Evolutionary conservation across 2,113 vertebrate species (phyloP), one percentile per base, ranked within the genome.

Genomic region (Hylia prasina): DNA sequence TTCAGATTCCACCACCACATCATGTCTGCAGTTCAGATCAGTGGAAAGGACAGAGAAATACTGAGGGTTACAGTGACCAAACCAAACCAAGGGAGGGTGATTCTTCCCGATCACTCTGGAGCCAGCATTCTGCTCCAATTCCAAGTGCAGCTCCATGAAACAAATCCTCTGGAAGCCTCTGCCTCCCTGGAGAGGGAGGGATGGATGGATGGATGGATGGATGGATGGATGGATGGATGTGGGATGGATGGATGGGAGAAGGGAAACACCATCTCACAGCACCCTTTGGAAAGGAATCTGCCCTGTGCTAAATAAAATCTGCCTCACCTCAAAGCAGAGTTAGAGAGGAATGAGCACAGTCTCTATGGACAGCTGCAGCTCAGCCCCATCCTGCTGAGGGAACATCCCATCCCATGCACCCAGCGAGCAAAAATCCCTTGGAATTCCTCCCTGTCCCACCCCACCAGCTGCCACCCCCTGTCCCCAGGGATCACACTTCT

Each of bases 361-460:
- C 50, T 24, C 0, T 4, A 9, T 11, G 1, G 5, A 39, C 4
- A 12, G 2, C 17, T 18, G 39, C 64, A 28, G 24, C 42, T 57
- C 0, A 0, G 63, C 25, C 13, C 1, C 42, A 22, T 47, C 12
- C 25, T 0, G 0, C 40, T 24, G 16, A 57, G 31, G 53, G 22
- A 1, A 56, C 11, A 15, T 5, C 28, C 28, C 5, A 6, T 24
- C 22, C 79, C 5, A 0, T 1, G 16, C 21, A 11, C 13, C 27
- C 51, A 22, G 37, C 0, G 1, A n/a, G 22, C 15, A 54, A 39
- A 79, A 80, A 9, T 3, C 37, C 44, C 19, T 27, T 2, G 0
- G 37, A 53, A 57, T 45, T 33, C 13, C n/a, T 27, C 75, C 27
- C 15, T 31, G 3, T 20, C 35, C 60, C 45, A 45, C 7, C 11